Conservation (phyloP, 1,140 invertebrate species). For the Drosophila biarmipes region DNA sequence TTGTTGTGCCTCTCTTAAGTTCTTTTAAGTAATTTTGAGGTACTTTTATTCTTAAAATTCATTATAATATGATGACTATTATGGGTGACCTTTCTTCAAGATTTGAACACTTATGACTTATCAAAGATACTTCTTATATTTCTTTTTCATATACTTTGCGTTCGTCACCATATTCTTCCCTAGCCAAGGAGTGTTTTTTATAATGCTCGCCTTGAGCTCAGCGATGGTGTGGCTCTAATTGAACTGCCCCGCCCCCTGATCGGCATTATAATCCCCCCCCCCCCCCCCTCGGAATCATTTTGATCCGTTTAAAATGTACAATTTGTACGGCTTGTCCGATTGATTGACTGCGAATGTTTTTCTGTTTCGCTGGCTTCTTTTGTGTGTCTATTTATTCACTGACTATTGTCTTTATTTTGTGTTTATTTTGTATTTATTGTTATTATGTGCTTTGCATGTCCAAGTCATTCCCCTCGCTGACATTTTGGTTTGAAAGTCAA, state of each 20-base stretch:
- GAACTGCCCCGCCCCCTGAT: conserved; percentile 5
- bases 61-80: no score
- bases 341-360: conserved; percentile 59
- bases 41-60: no score
- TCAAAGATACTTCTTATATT: no score
- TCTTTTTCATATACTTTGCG: background rate
- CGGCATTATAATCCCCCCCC: background rate
- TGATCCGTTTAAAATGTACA: conserved; percentile 62
- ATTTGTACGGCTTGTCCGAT: conserved; percentile 61
- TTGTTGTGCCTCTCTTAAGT: no score
- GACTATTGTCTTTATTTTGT: conserved; percentile 46
- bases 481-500: conserved; percentile 64
- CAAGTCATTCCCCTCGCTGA: conserved; percentile 47
- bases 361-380: conserved; percentile 26
- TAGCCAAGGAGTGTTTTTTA: background rate
- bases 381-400: conserved; percentile 40
- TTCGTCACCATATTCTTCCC: background rate
- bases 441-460: conserved; percentile 30
- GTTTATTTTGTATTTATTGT: conserved; percentile 16
- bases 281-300: background rate
- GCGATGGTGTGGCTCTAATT: conserved; percentile 20
- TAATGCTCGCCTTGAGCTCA: conserved; percentile 27
- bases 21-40: no score
- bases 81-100: no score
- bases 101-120: no score